Percentiles rank a stretch among this genome's conserved stretches.
phyloP scores from a whole-genome alignment of 2,113 vertebrate genomes.

The Epinephelus cyanopodus region DNA sequence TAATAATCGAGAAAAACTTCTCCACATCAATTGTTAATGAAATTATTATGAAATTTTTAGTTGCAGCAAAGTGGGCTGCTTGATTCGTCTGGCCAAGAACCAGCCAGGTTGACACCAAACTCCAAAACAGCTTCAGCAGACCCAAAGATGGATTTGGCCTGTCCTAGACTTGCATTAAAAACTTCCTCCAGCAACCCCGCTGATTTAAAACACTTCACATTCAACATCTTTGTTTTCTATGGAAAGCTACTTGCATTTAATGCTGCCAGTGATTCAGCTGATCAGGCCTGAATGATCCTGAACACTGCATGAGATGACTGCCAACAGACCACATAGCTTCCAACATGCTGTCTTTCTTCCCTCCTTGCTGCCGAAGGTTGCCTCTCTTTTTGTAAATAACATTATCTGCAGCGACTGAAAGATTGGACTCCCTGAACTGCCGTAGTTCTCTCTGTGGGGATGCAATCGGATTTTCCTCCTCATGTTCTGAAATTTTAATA shows the following conservation, averaged over 20 bases:
- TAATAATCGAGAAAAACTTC: background rate
- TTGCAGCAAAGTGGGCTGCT: no score
- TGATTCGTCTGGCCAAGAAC: background rate
- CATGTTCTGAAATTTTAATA: background rate
- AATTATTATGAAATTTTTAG: no score
- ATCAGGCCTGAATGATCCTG: background rate
- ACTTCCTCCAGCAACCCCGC: no score
- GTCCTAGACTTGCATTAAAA: no score
- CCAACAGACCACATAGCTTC: slow-evolving; percentile 1
- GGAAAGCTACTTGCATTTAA: background rate
- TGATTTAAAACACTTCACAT: background rate
- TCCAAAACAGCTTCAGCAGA: background rate
- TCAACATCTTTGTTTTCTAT: background rate
- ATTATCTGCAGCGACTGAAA: background rate
- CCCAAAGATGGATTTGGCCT: background rate
- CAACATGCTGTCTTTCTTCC: background rate
- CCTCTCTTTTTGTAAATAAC: background rate
- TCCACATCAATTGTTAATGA: no score
- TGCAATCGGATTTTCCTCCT: background rate
- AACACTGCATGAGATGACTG: background rate
- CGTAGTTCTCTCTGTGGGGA: no score
- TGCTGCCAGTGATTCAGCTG: background rate
- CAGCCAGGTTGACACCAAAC: background rate
- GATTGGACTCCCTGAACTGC: no score
- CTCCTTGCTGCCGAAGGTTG: background rate